Percentiles rank a stretch among this genome's conserved stretches.
Conservation (phyloP, 1,140 invertebrate species). For the Conopomorpha cramerella region DNA sequence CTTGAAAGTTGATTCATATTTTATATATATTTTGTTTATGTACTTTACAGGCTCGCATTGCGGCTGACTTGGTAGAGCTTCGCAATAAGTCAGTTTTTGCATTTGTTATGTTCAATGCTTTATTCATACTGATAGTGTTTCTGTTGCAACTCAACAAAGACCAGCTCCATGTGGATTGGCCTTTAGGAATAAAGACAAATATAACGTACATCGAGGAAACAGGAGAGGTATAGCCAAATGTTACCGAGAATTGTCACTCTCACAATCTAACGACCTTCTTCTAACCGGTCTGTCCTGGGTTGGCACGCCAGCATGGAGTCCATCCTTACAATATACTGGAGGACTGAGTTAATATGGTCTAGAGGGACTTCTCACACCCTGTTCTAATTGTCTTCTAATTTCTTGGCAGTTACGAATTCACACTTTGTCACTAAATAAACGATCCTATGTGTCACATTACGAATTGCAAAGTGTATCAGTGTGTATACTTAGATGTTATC, state of each 20-base stretch:
- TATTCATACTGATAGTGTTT: slow-evolving; percentile 98
- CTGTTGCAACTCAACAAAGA: slow-evolving; percentile 98
- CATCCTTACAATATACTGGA: too few species aligned
- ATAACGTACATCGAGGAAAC: slow-evolving; percentile 91
- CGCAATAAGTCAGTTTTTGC: slow-evolving; percentile 96
- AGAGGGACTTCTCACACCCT: too few species aligned
- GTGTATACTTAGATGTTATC: too few species aligned
- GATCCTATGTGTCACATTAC: too few species aligned
- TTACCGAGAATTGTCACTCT: slow-evolving; percentile 44
- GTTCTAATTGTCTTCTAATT: too few species aligned
- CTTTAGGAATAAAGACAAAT: slow-evolving; percentile 91
- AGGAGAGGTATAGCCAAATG: slow-evolving; percentile 73
- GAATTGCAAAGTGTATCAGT: too few species aligned
- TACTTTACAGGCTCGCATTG: slow-evolving; percentile 81
- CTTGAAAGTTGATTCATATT: slow-evolving; percentile 49
- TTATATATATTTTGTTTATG: slow-evolving; percentile 42
- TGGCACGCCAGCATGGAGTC: slow-evolving; percentile 60
- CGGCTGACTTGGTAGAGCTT: slow-evolving; percentile 86
- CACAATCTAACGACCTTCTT: slow-evolving; percentile 57
- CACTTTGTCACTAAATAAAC: too few species aligned
- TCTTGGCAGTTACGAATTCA: too few species aligned
- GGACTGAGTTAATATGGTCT: too few species aligned
- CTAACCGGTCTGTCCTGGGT: slow-evolving; percentile 56
- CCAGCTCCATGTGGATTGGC: slow-evolving; percentile 93
- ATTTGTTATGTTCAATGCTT: slow-evolving; percentile 99